phyloP scores from a whole-genome alignment of 2,888 invertebrate genomes.

The Diaprepes abbreviatus region DNA sequence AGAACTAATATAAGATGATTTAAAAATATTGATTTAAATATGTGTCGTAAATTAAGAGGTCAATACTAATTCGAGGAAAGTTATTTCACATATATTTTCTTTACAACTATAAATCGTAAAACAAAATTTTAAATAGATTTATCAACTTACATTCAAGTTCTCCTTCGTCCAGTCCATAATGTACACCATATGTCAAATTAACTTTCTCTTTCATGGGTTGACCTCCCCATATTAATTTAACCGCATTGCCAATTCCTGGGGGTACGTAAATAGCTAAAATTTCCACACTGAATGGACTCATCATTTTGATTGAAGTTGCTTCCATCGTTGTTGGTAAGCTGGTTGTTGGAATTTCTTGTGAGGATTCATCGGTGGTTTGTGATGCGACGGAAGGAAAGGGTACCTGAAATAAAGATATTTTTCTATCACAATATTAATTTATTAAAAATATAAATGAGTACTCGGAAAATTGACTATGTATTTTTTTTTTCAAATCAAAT shows the following conservation, averaged over 20 bases:
- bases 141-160: conserved; percentile 54
- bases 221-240: conserved; percentile 58
- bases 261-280: conserved; percentile 56
- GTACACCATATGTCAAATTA: conserved; percentile 56
- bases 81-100: too few species aligned
- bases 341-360: conserved; percentile 9
- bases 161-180: conserved; percentile 56
- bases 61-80: too few species aligned
- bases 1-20: too few species aligned
- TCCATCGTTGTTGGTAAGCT: neutral
- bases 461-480: too few species aligned
- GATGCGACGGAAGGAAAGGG: conserved; percentile 2
- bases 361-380: conserved; percentile 9
- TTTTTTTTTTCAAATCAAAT: too few species aligned
- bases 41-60: too few species aligned
- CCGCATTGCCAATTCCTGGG: conserved; percentile 55
- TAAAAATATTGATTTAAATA: too few species aligned
- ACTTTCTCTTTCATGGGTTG: conserved; percentile 36
- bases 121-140: too few species aligned
- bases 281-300: conserved; percentile 51
- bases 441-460: too few species aligned
- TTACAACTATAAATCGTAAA: too few species aligned
- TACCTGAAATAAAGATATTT: conserved; percentile 12
- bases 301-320: conserved; percentile 14
- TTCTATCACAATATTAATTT: too few species aligned